Conservation (phyloP, 1,140 invertebrate genomes). For the Luehdorfia chinensis region DNA sequence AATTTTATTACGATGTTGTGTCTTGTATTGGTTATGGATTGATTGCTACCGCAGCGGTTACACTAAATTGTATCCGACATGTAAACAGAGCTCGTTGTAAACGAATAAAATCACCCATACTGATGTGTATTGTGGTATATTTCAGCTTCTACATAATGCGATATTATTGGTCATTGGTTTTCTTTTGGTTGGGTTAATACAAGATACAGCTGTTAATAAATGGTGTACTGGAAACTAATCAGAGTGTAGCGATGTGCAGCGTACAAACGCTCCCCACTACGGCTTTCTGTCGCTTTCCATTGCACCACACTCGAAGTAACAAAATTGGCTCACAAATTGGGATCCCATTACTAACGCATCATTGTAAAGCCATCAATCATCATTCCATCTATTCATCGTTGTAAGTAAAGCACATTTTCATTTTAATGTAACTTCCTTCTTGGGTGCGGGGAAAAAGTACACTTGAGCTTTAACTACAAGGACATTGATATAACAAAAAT, state of each 20-base stretch:
- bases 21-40: constrained; percentile 78
- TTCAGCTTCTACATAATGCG: constrained; percentile 74
- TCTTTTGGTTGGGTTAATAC: constrained; percentile 78
- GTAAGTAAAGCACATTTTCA: constrained; percentile 71
- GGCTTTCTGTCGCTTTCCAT: constrained; percentile 75
- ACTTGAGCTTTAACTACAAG: constrained; percentile 1
- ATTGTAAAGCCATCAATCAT: constrained; percentile 71
- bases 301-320: constrained; percentile 71
- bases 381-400: constrained; percentile 69
- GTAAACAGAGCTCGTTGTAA: constrained; percentile 4
- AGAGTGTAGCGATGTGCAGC: constrained; percentile 48
- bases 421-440: constrained; percentile 49
- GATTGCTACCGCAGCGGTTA: constrained; percentile 28
- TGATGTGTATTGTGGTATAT: constrained; percentile 68
- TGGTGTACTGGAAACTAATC: constrained; percentile 75
- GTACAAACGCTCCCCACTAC: constrained; percentile 44
- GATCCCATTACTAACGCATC: constrained; percentile 75
- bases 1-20: constrained; percentile 73
- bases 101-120: constrained; percentile 30
- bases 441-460: constrained; percentile 34
- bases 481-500: too few species aligned
- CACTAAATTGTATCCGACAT: constrained; percentile 33
- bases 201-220: constrained; percentile 76
- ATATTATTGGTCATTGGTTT: constrained; percentile 73
- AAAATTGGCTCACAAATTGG: constrained; percentile 75